Conservation (phyloP, 2,113 vertebrate species). For the Cheirogaleus medius region DNA sequence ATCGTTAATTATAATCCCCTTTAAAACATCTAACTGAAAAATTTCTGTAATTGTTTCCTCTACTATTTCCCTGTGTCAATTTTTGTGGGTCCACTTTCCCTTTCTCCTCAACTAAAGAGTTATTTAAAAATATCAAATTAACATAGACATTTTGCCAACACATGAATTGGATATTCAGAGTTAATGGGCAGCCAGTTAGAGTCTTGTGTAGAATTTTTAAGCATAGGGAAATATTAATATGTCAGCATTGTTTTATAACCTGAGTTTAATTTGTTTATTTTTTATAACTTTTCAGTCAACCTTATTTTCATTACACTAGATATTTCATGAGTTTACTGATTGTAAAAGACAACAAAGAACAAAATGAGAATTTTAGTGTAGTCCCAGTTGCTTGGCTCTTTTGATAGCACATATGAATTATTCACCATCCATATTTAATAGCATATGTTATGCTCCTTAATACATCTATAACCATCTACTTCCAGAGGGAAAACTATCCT, state of each 20-base stretch:
- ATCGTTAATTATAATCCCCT: not conserved
- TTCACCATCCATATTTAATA: constrained; percentile 66
- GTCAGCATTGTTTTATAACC: constrained; percentile 33
- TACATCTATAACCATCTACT: constrained; percentile 57
- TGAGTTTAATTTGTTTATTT: constrained; percentile 57
- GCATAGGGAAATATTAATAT: constrained; percentile 47
- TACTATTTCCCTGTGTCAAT: not conserved
- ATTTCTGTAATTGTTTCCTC: not conserved
- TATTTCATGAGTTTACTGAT: constrained; percentile 54
- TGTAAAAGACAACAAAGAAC: constrained; percentile 49
- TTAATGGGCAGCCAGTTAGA: not conserved
- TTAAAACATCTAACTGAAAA: not conserved
- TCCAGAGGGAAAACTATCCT: constrained; percentile 48
- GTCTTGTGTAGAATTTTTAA: constrained; percentile 47
- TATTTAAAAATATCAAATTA: constrained; percentile 33
- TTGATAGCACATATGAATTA: constrained; percentile 71
- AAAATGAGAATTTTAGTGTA: constrained; percentile 63
- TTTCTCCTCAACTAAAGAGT: not conserved
- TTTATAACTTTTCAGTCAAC: constrained; percentile 62
- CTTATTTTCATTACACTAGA: constrained; percentile 63
- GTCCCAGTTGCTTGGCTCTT: constrained; percentile 43
- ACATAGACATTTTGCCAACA: not conserved
- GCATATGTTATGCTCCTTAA: constrained; percentile 66
- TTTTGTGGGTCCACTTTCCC: not conserved
- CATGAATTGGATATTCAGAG: constrained; percentile 43